Percentiles rank a stretch among this genome's conserved stretches.
These are phyloP conservation scores for Hyperoplus lanceolatus DNA, from an alignment of 2,797 vertebrate species.

Conservation along the genomic window DNA sequence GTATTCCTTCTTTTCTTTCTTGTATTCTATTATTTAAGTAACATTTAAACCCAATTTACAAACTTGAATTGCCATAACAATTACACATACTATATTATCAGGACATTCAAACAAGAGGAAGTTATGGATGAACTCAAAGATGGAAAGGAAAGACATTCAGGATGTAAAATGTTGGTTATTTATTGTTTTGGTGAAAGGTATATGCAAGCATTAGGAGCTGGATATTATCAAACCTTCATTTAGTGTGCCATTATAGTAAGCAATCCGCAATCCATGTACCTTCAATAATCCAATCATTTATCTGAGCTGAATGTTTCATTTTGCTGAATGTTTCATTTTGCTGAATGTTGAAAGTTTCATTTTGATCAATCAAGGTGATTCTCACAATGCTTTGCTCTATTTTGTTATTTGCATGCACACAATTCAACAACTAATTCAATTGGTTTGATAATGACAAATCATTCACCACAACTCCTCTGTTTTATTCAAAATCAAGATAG, in stretches of 20 bases:
- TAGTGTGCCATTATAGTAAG: neutral
- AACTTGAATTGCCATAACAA: neutral
- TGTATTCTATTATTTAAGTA: neutral
- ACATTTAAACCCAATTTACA: neutral
- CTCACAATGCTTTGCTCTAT: neutral
- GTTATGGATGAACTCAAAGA: neutral
- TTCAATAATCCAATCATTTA: neutral
- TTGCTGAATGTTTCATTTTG: neutral
- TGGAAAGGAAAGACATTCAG: neutral
- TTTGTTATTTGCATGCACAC: neutral
- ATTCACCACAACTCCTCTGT: neutral
- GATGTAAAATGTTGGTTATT: neutral
- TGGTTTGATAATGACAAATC: neutral
- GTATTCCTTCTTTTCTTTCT: neutral
- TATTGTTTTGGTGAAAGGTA: neutral
- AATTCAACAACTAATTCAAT: neutral
- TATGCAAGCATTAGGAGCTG: neutral
- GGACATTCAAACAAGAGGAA: neutral
- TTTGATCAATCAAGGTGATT: neutral
- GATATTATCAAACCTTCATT: neutral
- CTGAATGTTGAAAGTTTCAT: no score
- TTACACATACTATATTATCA: neutral
- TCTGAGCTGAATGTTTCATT: neutral
- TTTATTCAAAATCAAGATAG: slow-evolving; percentile 3
- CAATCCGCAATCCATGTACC: no score